Conservation (phyloP, 2,113 vertebrate genomes). For the Thomomys bottae region DNA sequence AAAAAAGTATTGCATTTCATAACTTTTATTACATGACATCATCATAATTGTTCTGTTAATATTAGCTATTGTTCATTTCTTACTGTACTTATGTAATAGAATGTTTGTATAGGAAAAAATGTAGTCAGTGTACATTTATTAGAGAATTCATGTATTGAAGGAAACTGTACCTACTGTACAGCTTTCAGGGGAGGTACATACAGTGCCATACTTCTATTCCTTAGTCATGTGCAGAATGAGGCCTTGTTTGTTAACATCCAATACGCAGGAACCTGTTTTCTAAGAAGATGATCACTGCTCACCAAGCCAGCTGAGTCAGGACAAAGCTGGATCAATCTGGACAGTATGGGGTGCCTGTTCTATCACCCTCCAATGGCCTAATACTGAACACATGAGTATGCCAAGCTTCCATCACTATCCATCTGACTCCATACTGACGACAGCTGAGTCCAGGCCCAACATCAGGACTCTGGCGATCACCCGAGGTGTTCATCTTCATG, state of each 20-base stretch:
- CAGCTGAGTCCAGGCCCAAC: not conserved
- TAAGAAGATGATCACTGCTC: not conserved
- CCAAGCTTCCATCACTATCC: not conserved
- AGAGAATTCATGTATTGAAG: not conserved
- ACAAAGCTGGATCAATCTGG: not conserved
- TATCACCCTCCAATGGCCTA: not conserved
- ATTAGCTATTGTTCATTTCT: not conserved
- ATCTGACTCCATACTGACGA: not conserved
- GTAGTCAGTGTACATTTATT: not conserved
- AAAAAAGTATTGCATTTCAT: not conserved
- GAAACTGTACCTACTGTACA: slow-evolving; percentile 20
- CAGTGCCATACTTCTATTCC: not conserved
- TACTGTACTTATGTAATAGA: not conserved
- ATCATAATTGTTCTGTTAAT: not conserved
- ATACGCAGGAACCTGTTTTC: not conserved
- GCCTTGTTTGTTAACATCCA: not conserved
- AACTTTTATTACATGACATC: not conserved
- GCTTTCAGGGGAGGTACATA: not conserved
- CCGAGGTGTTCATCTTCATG: not conserved
- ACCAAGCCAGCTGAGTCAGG: not conserved
- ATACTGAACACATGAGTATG: not conserved
- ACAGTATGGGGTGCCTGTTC: not conserved
- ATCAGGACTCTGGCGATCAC: not conserved
- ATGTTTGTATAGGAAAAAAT: not conserved
- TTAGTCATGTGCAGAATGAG: not conserved